Conservation (phyloP, 2,888 invertebrate genomes). For the Drosophila trichaetosa region DNA sequence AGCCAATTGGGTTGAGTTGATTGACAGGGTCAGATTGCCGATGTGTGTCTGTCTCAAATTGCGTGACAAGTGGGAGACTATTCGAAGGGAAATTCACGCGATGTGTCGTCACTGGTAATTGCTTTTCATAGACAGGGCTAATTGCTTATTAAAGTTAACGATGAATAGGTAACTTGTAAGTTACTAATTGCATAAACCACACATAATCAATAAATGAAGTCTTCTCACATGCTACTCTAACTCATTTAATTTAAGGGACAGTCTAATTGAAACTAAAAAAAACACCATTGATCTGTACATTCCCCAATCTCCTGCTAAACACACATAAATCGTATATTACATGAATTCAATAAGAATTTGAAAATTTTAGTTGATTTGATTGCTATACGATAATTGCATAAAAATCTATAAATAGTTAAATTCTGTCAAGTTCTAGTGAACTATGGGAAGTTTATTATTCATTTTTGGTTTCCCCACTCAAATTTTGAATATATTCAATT, state of each 20-base stretch:
- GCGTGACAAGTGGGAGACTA: conserved; percentile 47
- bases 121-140: conserved; percentile 9
- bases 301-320: neutral
- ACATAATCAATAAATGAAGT: neutral
- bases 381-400: neutral
- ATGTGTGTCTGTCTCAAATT: conserved; percentile 39
- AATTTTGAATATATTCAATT: neutral
- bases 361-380: neutral
- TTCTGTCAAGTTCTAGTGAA: neutral
- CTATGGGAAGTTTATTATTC: neutral
- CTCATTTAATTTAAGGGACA: neutral
- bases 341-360: neutral
- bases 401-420: neutral
- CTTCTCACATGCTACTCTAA: neutral
- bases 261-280: neutral
- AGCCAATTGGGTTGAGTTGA: conserved; percentile 17
- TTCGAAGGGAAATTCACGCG: conserved; percentile 31
- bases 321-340: neutral
- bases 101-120: conserved; percentile 14
- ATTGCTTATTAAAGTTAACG: neutral
- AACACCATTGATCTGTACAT: neutral
- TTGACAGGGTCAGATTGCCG: conserved; percentile 20
- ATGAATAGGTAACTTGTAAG: neutral
- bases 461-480: neutral
- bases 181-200: neutral